Evolutionary conservation across 2,888 invertebrate species (phyloP).

Genomic region (Tipula helvola): DNA sequence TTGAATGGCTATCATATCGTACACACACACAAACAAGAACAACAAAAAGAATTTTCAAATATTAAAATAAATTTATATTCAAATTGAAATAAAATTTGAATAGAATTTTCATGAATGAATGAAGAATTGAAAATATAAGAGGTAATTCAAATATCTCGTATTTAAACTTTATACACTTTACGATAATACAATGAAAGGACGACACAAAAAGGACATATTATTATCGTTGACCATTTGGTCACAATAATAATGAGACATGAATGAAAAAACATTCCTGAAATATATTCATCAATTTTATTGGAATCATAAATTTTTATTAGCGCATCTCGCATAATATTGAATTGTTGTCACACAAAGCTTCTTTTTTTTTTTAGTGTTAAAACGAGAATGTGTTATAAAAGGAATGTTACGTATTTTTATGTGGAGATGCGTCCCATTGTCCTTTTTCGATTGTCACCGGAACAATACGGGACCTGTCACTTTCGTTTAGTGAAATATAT

Average conservation of each 20-base stretch:
- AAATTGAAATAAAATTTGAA: constrained; percentile 4
- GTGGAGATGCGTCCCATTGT: background rate
- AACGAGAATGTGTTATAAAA: background rate
- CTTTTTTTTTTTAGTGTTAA: background rate
- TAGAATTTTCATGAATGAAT: background rate
- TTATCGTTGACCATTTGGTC: background rate
- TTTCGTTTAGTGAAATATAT: background rate
- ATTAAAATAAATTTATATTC: background rate
- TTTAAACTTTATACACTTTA: background rate
- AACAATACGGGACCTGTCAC: background rate
- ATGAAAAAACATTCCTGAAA: background rate
- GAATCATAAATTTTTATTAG: background rate
- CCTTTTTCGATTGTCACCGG: background rate
- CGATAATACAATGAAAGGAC: background rate
- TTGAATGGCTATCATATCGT: background rate
- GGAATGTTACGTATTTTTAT: background rate
- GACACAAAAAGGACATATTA: background rate
- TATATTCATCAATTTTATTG: background rate
- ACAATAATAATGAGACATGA: background rate
- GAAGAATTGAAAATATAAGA: background rate
- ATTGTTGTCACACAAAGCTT: background rate
- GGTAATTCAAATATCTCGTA: background rate
- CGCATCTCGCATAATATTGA: background rate
- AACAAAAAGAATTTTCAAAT: background rate
- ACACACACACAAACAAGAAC: background rate